Base-by-base conservation (phyloP, 1,140 invertebrate genomes). In the Drepana arcuata region DNA sequence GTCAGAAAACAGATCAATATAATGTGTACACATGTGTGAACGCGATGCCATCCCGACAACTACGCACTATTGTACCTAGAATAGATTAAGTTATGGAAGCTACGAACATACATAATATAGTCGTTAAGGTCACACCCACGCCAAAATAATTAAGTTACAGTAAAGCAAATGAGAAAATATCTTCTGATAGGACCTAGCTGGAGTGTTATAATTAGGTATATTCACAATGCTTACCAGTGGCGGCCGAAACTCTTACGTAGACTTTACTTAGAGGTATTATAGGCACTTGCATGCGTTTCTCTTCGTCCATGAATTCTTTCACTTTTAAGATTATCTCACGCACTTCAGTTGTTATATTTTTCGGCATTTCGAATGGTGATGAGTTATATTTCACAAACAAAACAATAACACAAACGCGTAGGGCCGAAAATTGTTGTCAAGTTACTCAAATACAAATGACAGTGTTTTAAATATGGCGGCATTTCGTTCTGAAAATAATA, bases 271-370 rank as follows among this genome's bases (percentile, higher is more conserved):
- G 48, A 4, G 75, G 75, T 54, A 81, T 81, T 48, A 81, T 81
- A 7, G 75, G 77, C 28, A 75, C 71, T 65, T 81, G 73, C 77
- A 81, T 81, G 11, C 73, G 60, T 47, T 81, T 81, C 21, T 81
- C 77, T 44, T 78, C 73, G 31, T 81, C 77, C 77, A 81, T 81
- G 53, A 81, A 81, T 29, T 81, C 77, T 48, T 81, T 81, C 5
- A 81, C 77, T 56, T 74, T 75, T 37, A 81, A 56, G 44, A 81
- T 81, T 47, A 81, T 74, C 16, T 81, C 77, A 24, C 77, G 69
- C 12, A 81, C 77, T 56, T 81, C 77, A 55, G 38, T 74, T n/a
- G 73, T 81, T 38, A 81, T 78, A 49, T 81, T 81, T 57, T 78
- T 81, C 35, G 77, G 77, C 73, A 80, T 80, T 37, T 60, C 67